A percentile compares a stretch with the other conserved stretches of the same genome.
These are phyloP conservation scores for Albula goreensis DNA, from an alignment of 2,113 vertebrate genomes.

Conservation along the genomic window DNA sequence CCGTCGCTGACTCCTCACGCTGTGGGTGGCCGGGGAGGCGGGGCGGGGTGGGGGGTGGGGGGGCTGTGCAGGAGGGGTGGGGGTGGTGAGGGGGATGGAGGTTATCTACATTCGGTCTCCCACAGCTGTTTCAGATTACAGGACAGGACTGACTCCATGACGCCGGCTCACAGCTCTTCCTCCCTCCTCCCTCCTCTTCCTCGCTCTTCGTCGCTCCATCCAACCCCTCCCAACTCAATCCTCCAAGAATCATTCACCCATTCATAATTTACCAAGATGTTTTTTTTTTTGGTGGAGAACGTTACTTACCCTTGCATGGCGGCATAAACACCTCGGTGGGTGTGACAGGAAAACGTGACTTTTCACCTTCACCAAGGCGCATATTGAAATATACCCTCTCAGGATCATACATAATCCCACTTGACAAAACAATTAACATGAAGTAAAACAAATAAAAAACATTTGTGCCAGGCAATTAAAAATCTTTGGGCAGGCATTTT, in stretches of 20 bases:
- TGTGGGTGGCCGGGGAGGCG: not conserved
- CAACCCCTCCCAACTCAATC: constrained; percentile 49
- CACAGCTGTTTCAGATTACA: constrained; percentile 1
- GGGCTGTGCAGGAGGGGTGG: too few relatives aligned
- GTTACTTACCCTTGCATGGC: constrained; percentile 65
- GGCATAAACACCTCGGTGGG: constrained; percentile 57
- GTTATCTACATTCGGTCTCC: not conserved
- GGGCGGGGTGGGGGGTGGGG: too few relatives aligned
- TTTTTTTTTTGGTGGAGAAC: constrained; percentile 59
- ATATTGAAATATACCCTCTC: too few relatives aligned
- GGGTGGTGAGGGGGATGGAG: too few relatives aligned
- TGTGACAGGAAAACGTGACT: constrained; percentile 6
- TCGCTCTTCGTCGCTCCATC: not conserved
- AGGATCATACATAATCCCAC: too few relatives aligned
- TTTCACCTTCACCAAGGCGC: too few relatives aligned
- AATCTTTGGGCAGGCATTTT: too few relatives aligned
- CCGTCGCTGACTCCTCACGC: not conserved
- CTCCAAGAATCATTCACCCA: constrained; percentile 60
- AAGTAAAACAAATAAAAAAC: too few relatives aligned
- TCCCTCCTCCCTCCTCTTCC: not conserved
- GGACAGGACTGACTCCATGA: not conserved
- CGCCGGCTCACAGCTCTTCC: too few relatives aligned
- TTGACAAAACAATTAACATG: too few relatives aligned
- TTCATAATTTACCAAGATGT: constrained; percentile 78
- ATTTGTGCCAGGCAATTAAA: too few relatives aligned